Evolutionary conservation across 35 echinoderm and acorn worm genomes (phyloP), one percentile per base, ranked within the genome.

Genomic region (Apostichopus californicus): DNA sequence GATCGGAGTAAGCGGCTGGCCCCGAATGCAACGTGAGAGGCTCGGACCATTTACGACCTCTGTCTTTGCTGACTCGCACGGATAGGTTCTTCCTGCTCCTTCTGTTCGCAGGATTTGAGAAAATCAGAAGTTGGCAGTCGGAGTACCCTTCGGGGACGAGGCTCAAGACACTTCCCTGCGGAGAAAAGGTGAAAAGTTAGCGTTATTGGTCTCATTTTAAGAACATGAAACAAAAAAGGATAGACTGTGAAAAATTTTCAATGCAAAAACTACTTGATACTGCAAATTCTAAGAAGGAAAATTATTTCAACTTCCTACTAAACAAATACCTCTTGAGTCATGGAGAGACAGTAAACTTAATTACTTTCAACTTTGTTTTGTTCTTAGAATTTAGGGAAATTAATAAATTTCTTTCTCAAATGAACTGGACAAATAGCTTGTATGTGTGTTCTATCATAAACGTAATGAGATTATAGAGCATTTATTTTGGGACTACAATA

Each of bases 101-200:
- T 9, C 56, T 91, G 77, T 87, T 95, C 12, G 94, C 94, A n/a
- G 96, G 96, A 87, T 98, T 98, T 72, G 94, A 96, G 90, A 98
- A 98, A 26, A 98, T 12, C 10, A 94, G 78, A 88, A 95, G 93
- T 55, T 72, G 22, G 9, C 57, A 54, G 0, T 87, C 90, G 73
- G 94, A 34, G 89, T 90, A 55, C 9, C 80, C 54, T 20, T 90
- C 92, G 1, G 90, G 79, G 15, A 73, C 58, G 14, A 98, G 92
- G 58, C 92, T 90, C 68, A 98, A 54, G 56, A 98, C 79, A 80
- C 96, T 98, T 13, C 92, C 96, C 96, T 98, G 73, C 92, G 60
- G 59, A 1, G 53, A 79, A 61, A 81, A 54, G 88, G 14, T n/a
- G 52, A 83, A 6, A 83, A 83, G 64, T 11, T 68, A 11, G 4